Base-by-base conservation (phyloP, 1,140 invertebrate species). In the Hirudo medicinalis region DNA sequence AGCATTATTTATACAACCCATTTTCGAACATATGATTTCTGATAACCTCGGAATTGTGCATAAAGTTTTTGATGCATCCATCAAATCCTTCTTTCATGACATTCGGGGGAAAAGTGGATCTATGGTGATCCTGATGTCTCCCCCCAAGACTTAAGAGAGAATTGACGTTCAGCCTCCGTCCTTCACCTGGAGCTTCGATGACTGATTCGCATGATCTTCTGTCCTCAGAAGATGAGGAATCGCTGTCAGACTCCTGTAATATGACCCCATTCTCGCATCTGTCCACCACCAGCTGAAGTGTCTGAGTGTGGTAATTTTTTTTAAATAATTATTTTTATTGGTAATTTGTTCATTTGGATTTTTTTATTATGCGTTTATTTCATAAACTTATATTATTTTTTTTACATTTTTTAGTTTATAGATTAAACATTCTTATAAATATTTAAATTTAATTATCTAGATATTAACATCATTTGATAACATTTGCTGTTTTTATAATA, bases 121-220 rank as follows among this genome's bases (percentile, higher is more conserved):
- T 89, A 88, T 90, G 89, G 92, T 75, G 89, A 87, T 78, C 91
- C 94, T 70, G 93, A 91, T 91, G 89, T 3, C 92, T 81, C 2
- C 94, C 94, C 54, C 94, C 94, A 66, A 98, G 85, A 84, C 97
- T 93, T 32, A 97, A 83, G 0, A 94, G 92, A 0, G 91, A 88
- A 82, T 97, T 96, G 0, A 97, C 92, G 83, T 98, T 97, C 4
- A 98, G 84, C 78, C 95, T 92, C 29, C 57, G 22, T 80, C 94
- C 95, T 82, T 96, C 96, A 2, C 92, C 91, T 19, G 91, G 91
- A 74, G 97, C 91, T 0, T 85, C 87, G 17, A 91, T 91, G 71
- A 87, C 86, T 0, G 90, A 90, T 82, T 96, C 91, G 81, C 94
- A 98, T 17, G 87, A 87, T 6, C 87, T 87, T 73, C 91, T 89